Conservation (phyloP, 1,140 invertebrate genomes). For the Adoxophyes honmai region DNA sequence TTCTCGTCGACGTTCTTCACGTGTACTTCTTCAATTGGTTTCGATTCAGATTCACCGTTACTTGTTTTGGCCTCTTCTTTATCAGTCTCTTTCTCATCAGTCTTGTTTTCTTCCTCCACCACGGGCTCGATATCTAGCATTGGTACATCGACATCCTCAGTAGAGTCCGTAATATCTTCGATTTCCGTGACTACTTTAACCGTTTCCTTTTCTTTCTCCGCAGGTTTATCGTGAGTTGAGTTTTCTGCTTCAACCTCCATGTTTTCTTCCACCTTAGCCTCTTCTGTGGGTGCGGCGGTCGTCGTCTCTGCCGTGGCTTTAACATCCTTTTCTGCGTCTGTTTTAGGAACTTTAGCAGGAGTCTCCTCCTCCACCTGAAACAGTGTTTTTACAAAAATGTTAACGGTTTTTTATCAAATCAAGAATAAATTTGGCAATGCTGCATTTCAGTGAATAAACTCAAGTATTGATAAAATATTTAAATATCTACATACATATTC, state of each 20-base stretch:
- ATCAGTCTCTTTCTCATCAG: slow-evolving; percentile 37
- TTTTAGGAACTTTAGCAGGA: slow-evolving; percentile 63
- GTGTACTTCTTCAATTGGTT: slow-evolving; percentile 28
- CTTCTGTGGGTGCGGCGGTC: background rate
- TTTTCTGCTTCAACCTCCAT: slow-evolving; percentile 53
- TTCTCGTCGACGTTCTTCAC: slow-evolving; percentile 23
- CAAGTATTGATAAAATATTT: too few relatives aligned
- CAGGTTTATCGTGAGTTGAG: slow-evolving; percentile 16
- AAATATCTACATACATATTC: too few relatives aligned
- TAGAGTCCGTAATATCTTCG: slow-evolving; percentile 44
- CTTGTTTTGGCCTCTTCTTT: slow-evolving; percentile 18
- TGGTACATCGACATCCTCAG: slow-evolving; percentile 29
- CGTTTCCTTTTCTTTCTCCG: slow-evolving; percentile 1
- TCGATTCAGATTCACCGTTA: slow-evolving; percentile 17
- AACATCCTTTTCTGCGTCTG: slow-evolving; percentile 45
- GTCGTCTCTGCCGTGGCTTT: slow-evolving; percentile 30
- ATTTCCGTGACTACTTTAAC: slow-evolving; percentile 24
- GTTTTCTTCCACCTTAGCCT: slow-evolving; percentile 37
- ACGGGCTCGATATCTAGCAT: slow-evolving; percentile 31
- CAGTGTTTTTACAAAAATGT: too few relatives aligned
- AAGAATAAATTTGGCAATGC: too few relatives aligned
- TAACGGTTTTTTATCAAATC: too few relatives aligned
- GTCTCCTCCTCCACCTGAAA: slow-evolving; percentile 41
- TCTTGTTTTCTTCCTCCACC: slow-evolving; percentile 31
- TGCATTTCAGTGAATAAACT: too few relatives aligned